Percentiles rank a stretch among this genome's conserved stretches.
Conservation (phyloP, 2,888 invertebrate genomes). For the Catocala fraxini region DNA sequence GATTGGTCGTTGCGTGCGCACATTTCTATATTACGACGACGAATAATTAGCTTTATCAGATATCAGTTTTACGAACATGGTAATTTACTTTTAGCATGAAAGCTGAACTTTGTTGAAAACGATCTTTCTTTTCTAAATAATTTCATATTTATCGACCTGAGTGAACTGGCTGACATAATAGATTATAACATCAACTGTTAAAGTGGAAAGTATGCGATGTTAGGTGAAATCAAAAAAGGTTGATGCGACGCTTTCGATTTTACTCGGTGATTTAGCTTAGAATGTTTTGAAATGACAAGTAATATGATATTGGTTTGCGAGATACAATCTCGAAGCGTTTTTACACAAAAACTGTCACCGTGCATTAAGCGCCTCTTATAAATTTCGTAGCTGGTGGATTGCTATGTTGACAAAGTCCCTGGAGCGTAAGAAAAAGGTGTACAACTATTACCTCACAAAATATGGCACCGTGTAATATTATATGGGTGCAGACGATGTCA, state of each 20-base stretch:
- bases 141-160: constrained; percentile 32
- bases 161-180: constrained; percentile 13
- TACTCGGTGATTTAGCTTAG: constrained; percentile 30
- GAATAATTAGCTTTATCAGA: constrained; percentile 82
- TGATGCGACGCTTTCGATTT: constrained; percentile 1
- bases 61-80: constrained; percentile 75
- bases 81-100: constrained; percentile 76
- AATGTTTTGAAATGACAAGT: constrained; percentile 54
- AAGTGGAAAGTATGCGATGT: constrained; percentile 10
- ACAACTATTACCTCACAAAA: constrained; percentile 78
- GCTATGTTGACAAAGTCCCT: constrained; percentile 70
- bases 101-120: constrained; percentile 63
- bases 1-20: constrained; percentile 80
- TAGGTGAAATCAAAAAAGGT: constrained; percentile 9
- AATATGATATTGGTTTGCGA: constrained; percentile 56
- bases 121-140: constrained; percentile 46
- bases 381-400: constrained; percentile 72
- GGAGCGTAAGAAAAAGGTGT: constrained; percentile 73
- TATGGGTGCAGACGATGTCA: constrained; percentile 78
- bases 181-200: constrained; percentile 11
- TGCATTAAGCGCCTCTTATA: constrained; percentile 68
- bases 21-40: constrained; percentile 75
- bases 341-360: constrained; percentile 76
- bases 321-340: constrained; percentile 56
- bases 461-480: constrained; percentile 78